These are phyloP conservation scores for Leptodactylus fuscus DNA, from an alignment of 2,113 vertebrate species.

Conservation along the genomic window DNA sequence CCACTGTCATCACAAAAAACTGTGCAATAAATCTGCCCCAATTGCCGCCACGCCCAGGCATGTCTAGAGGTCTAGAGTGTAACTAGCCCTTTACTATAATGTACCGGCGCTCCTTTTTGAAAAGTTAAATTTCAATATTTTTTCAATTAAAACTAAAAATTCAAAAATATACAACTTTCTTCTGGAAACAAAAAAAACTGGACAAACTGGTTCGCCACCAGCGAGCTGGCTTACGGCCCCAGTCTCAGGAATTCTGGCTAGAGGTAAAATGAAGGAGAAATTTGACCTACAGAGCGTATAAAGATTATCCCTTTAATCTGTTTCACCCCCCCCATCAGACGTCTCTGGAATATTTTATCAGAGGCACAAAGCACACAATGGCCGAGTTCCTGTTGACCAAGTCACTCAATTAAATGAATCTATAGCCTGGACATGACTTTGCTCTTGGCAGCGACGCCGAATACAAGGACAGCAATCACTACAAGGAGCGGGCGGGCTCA, in stretches of 20 bases:
- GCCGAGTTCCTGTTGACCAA: background rate
- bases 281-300: conserved; percentile 36
- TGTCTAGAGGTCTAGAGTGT: no score
- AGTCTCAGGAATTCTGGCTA: conserved; percentile 37
- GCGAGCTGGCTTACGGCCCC: background rate
- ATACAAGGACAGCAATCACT: conserved; percentile 5
- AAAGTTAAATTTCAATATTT: no score
- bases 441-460: background rate
- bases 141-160: no score
- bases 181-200: background rate
- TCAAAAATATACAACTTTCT: background rate
- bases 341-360: conserved; percentile 25
- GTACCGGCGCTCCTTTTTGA: no score
- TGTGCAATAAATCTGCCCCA: no score
- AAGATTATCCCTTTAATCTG: conserved; percentile 54
- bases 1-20: no score
- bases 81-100: no score
- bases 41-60: no score
- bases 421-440: background rate
- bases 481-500: background rate
- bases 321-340: background rate
- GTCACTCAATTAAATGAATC: conserved; percentile 6
- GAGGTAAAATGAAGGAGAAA: conserved; percentile 46
- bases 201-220: conserved; percentile 21
- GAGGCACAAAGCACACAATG: conserved; percentile 10